Evolutionary conservation across 2,113 vertebrate species (phyloP).

Genomic region (Oncorhynchus gorbuscha): DNA sequence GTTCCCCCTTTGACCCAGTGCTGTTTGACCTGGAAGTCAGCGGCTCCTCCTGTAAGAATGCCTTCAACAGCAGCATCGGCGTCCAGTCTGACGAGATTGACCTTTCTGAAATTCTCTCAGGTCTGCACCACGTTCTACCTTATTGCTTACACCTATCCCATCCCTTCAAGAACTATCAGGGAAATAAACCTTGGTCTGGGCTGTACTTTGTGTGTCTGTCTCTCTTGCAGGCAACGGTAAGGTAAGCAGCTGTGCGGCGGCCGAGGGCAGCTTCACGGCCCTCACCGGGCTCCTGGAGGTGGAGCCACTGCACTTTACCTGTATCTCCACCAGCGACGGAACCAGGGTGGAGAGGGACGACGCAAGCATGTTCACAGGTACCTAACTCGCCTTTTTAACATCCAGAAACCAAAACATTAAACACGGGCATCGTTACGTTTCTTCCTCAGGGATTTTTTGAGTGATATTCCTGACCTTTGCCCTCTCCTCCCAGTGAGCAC

Average conservation of each 20-base stretch:
- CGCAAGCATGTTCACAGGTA: constrained; percentile 99
- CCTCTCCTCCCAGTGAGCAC: constrained; percentile 85
- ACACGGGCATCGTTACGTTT: background rate
- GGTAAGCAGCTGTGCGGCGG: constrained; percentile 90
- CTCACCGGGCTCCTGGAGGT: constrained; percentile 97
- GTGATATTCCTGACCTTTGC: background rate
- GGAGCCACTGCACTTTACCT: constrained; percentile 96
- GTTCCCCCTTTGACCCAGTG: constrained; percentile 97
- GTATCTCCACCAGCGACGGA: constrained; percentile 98
- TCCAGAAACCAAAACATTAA: background rate
- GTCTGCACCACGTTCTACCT: constrained; percentile 58
- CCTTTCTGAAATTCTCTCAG: constrained; percentile 97
- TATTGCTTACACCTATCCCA: background rate
- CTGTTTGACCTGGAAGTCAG: constrained; percentile 98
- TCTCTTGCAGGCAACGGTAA: constrained; percentile 89
- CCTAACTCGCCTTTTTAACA: constrained; percentile 53
- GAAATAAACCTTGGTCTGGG: too few species aligned
- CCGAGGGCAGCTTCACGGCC: constrained; percentile 97
- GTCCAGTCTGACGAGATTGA: constrained; percentile 98
- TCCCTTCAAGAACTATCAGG: background rate
- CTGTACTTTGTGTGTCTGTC: constrained; percentile 7
- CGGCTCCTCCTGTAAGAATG: constrained; percentile 96
- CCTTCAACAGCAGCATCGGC: constrained; percentile 91
- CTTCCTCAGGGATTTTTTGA: background rate
- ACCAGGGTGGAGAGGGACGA: constrained; percentile 98